Evolutionary conservation across 2,888 invertebrate species (phyloP).

Genomic region (Zygaena filipendulae): DNA sequence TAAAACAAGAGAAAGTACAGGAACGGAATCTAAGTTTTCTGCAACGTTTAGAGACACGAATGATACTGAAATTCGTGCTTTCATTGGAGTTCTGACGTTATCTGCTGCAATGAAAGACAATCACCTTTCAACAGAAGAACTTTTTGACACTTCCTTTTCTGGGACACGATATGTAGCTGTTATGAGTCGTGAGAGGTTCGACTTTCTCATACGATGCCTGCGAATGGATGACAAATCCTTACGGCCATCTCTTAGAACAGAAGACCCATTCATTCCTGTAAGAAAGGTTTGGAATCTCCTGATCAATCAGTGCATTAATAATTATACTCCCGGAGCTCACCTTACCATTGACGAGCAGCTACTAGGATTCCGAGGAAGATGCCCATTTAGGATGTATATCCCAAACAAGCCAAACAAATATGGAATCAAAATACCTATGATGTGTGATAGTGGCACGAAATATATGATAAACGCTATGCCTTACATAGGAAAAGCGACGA

Average conservation of each 20-base stretch:
- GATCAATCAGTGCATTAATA: constrained; percentile 8
- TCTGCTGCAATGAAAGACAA: constrained; percentile 17
- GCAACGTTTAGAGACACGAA: constrained; percentile 4
- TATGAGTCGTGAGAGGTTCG: constrained; percentile 14
- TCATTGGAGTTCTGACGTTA: constrained; percentile 12
- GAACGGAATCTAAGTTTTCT: too few relatives aligned
- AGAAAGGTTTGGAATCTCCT: constrained; percentile 10
- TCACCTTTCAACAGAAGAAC: constrained; percentile 17
- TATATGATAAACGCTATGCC: constrained; percentile 18
- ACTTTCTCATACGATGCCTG: constrained; percentile 13
- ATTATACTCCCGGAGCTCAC: constrained; percentile 4
- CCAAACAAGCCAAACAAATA: too few relatives aligned
- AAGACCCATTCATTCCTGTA: constrained; percentile 8
- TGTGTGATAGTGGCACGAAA: constrained; percentile 8
- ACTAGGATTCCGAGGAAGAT: constrained; percentile 8
- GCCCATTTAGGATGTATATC: constrained; percentile 10
- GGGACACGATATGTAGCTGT: constrained; percentile 14
- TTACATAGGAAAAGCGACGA: constrained; percentile 20
- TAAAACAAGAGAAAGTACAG: too few relatives aligned
- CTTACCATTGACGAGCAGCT: too few relatives aligned
- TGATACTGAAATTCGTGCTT: constrained; percentile 9
- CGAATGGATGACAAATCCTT: constrained; percentile 14
- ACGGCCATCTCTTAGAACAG: not conserved
- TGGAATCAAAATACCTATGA: constrained; percentile 10
- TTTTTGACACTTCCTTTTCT: constrained; percentile 16